phyloP scores from a whole-genome alignment of 2,113 vertebrate species.

The Corythoichthys intestinalis region DNA sequence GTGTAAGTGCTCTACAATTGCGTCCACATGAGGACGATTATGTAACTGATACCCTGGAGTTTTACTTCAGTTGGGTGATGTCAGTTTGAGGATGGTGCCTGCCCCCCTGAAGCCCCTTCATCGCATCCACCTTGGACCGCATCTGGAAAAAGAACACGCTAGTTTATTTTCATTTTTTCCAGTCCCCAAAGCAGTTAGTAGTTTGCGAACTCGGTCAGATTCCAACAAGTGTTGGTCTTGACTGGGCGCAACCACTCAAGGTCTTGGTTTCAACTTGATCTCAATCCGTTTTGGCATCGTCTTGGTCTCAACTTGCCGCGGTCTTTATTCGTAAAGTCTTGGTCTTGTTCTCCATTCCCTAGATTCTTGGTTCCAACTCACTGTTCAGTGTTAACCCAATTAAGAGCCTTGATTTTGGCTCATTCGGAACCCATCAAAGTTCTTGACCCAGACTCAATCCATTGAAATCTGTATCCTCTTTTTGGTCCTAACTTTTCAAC shows the following conservation, averaged over 20 bases:
- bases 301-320: not conserved
- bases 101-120: constrained; percentile 37
- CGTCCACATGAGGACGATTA: constrained; percentile 18
- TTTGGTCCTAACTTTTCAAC: not conserved
- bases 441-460: not conserved
- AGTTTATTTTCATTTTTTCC: not conserved
- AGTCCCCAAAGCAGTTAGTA: not conserved
- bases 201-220: not conserved
- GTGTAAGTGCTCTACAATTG: constrained; percentile 10
- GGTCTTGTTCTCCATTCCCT: not conserved
- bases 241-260: not conserved
- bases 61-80: not conserved
- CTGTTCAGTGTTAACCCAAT: not conserved
- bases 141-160: constrained; percentile 26
- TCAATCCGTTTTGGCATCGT: not conserved
- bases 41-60: constrained; percentile 34
- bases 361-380: not conserved
- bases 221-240: not conserved
- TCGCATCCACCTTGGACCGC: constrained; percentile 12
- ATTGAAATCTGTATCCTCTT: not conserved
- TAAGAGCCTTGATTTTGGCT: not conserved
- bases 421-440: too few species aligned
- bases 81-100: constrained; percentile 56
- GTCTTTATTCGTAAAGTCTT: not conserved
- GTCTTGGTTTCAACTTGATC: not conserved